Evolutionary conservation across 2,113 vertebrate genomes (phyloP).

Genomic region (Theropithecus gelada): DNA sequence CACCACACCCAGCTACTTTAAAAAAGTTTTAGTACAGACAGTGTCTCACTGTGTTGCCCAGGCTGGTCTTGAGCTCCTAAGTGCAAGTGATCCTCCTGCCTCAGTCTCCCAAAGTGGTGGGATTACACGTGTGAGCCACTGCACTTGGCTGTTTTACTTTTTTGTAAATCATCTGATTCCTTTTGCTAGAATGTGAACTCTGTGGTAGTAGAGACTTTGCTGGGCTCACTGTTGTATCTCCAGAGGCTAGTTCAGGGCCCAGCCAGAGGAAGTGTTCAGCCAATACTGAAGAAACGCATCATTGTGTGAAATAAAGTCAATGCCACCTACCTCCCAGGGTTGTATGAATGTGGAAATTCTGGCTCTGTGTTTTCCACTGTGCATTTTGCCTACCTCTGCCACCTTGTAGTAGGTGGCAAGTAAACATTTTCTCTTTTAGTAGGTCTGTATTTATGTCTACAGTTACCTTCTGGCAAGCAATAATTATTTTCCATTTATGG

Average conservation of each 20-base stretch:
- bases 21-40: too few relatives aligned
- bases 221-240: not conserved
- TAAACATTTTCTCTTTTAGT: not conserved
- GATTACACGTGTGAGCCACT: not conserved
- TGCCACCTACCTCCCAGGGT: rapidly evolving
- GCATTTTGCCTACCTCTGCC: not conserved
- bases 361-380: not conserved
- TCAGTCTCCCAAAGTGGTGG: not conserved
- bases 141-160: not conserved
- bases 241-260: not conserved
- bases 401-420: not conserved
- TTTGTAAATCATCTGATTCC: not conserved
- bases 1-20: too few relatives aligned
- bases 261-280: not conserved
- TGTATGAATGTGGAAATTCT: not conserved
- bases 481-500: slow-evolving; percentile 35
- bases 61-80: too few relatives aligned
- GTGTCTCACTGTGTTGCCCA: too few relatives aligned
- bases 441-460: not conserved
- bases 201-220: not conserved
- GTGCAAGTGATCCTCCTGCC: too few relatives aligned
- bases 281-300: not conserved
- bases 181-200: not conserved
- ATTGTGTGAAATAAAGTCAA: not conserved
- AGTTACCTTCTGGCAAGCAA: not conserved